Percentiles rank a stretch among this genome's conserved stretches.
phyloP scores from a whole-genome alignment of 1,140 invertebrate species.

The Hyles euphorbiae region DNA sequence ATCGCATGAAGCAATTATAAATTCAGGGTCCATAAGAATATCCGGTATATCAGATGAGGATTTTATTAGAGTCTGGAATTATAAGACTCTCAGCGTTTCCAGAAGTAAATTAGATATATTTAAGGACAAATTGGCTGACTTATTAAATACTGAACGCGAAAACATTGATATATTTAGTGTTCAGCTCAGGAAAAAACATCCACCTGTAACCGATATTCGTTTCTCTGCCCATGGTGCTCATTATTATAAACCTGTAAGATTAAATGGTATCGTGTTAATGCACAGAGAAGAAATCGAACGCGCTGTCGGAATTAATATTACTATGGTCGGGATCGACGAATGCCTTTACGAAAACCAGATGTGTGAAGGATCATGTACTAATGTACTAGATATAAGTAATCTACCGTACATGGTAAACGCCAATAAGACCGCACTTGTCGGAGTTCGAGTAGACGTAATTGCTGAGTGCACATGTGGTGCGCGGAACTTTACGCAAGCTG shows the following conservation, averaged over 20 bases:
- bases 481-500: constrained; percentile 90
- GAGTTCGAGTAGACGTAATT: constrained; percentile 91
- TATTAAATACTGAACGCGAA: constrained; percentile 88
- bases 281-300: constrained; percentile 95
- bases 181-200: constrained; percentile 88
- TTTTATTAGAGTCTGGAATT: constrained; percentile 96
- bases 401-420: constrained; percentile 97
- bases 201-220: constrained; percentile 93
- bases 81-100: constrained; percentile 87
- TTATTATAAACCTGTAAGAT: constrained; percentile 94
- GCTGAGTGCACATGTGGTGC: constrained; percentile 95
- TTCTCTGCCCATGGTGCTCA: constrained; percentile 97
- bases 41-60: constrained; percentile 97
- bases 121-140: constrained; percentile 88
- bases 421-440: constrained; percentile 96
- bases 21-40: constrained; percentile 95
- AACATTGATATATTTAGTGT: constrained; percentile 98
- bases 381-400: constrained; percentile 90
- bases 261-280: constrained; percentile 96
- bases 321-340: constrained; percentile 98
- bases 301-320: constrained; percentile 95
- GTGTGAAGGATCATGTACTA: constrained; percentile 97
- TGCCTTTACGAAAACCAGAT: constrained; percentile 96
- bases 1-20: constrained; percentile 95
- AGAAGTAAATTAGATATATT: constrained; percentile 93